Conservation (phyloP, 2,888 invertebrate genomes). For the Apoderus coryli region DNA sequence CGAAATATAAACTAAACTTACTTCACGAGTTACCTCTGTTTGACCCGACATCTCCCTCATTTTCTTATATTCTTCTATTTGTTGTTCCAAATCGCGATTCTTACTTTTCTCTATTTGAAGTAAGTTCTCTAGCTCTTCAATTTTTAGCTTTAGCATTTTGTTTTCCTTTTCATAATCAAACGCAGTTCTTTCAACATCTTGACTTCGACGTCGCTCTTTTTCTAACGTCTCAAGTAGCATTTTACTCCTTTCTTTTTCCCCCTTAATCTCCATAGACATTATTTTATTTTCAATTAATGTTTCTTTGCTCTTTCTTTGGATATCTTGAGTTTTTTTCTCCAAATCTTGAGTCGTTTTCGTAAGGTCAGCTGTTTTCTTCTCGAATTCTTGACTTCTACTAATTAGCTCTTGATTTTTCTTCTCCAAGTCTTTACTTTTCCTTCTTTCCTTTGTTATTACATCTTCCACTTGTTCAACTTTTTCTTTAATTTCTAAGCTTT, state of each 20-base stretch:
- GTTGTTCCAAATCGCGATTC: no score
- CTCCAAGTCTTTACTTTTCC: conserved; percentile 20
- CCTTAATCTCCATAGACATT: background rate
- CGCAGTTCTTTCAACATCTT: no score
- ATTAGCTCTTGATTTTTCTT: conserved; percentile 15
- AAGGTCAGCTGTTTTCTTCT: conserved; percentile 12
- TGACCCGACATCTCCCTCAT: no score
- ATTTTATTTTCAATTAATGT: conserved; percentile 7
- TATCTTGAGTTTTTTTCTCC: conserved; percentile 12
- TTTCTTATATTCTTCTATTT: no score
- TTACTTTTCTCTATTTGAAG: conserved; percentile 16
- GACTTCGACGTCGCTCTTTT: no score
- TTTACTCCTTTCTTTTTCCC: conserved; percentile 1
- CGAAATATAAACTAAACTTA: no score
- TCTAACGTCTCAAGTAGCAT: no score
- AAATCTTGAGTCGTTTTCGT: conserved; percentile 7
- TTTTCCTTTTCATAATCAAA: conserved; percentile 16
- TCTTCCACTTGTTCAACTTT: conserved; percentile 21
- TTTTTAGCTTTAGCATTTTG: conserved; percentile 13
- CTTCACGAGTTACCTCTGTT: no score
- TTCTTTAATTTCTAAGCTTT: conserved; percentile 19
- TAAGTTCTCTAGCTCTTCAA: conserved; percentile 15
- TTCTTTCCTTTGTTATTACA: conserved; percentile 19
- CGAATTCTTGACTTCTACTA: no score
- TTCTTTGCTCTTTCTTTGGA: conserved; percentile 10